Evolutionary conservation across 2,888 invertebrate species (phyloP), one percentile per base, ranked within the genome.

Genomic region (Drosophila bunnanda): DNA sequence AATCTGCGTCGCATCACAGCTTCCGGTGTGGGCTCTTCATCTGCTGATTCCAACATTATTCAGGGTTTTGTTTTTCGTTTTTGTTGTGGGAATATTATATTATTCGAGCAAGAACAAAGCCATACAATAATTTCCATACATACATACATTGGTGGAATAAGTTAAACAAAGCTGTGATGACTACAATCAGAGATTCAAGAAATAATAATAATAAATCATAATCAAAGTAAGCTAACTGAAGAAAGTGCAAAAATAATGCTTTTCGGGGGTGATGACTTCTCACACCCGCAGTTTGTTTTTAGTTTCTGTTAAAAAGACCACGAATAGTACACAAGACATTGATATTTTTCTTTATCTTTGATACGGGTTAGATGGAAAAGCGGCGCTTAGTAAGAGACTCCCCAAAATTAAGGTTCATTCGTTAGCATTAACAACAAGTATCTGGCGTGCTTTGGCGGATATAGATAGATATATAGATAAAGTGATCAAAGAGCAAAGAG

Each of bases 1-100:
- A 92, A 73, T 44, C 93, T 87, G 7, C 92, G 89, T 76, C 90
- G 90, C 90, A 91, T 86, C 46, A 73, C 60, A 66, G 69, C 54
- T 75, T 90, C 86, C 36, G 67, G 52, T 6, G 77, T 44, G 52
- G 84, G 80, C 44, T 62, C 83, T 71, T 76, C 83, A 52, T 71
- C 88, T 75, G 65, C 84, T 85, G 50, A 69, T 61, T 22, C 78
- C 44, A 60, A 58, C 28, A 54, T 70, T 64, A 61, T 56, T 55
- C 69, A 65, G 56, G 46, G 65, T 66, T 39, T 39, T 50, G 20
- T 32, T 32, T 20, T 13, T 15, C 28, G 25, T 28, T 46, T n/a
- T 28, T 34, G 32, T 52, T 32, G 32, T 32, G 50, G 50, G 34
- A 52, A 52, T 34, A 46, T 46, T 30, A 30, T 28, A 61, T 50